Evolutionary conservation across 2,888 invertebrate genomes (phyloP), one percentile per base, ranked within the genome.

Genomic region (Drosophila colorata): DNA sequence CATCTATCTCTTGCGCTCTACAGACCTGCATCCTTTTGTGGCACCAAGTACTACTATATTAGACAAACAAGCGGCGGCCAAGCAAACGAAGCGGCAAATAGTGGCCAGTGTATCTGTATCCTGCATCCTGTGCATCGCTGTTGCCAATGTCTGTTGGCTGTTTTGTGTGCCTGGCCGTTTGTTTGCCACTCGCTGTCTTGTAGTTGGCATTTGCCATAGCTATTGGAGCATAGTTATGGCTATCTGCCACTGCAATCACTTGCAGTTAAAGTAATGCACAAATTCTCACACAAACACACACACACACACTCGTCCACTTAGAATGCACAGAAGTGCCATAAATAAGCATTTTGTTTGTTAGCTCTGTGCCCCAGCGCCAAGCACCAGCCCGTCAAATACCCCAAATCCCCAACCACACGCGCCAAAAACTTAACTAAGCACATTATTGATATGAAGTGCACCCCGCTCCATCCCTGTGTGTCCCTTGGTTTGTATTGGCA

Each of bases 261-360:
- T 75, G 76, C 75, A 87, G 84, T 77, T 74, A 66, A 66, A 71
- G 61, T 65, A 73, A 80, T 69, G 68, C 69, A 71, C 64, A 64
- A 37, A 61, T 69, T 55, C 64, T 28, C 46, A 57, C 51, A 44
- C 43, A 49, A 48, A 38, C 46, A 48, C 61, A 44, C 51, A 57
- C 35, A 28, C 16, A 59, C 46, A 31, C 44, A 49, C 51, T 25
- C 28, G 44, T 38, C 28, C 53, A 57, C 38, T 57, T 43, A 61
- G 48, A 76, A 83, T 63, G 61, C 87, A 76, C 83, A 64, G 52
- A 68, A 69, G 87, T 71, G 72, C 76, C 74, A 87, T 85, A 87
- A 81, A 84, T 85, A 81, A 84, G 79, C 73, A 80, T 71, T 71
- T 69, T 70, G 74, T 58, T 63, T 66, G 76, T 41, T 64, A 63